Percentiles rank a stretch among this genome's conserved stretches.
These are phyloP conservation scores for Gambusia yucatana DNA, from an alignment of 2,797 vertebrate species.

Conservation along the genomic window DNA sequence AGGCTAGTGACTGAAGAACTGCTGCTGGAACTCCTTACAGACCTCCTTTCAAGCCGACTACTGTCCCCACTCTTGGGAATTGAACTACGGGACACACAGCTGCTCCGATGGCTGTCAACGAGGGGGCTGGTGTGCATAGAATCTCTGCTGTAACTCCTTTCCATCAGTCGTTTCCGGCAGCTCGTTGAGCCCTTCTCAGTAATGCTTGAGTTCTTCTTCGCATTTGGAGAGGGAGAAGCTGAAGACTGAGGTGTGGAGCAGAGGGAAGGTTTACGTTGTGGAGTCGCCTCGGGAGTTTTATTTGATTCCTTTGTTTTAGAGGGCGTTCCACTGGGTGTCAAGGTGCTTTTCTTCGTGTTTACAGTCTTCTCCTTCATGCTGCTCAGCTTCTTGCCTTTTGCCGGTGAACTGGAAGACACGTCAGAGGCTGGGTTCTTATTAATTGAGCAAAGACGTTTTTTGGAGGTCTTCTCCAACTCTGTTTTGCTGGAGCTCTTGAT, in stretches of 20 bases:
- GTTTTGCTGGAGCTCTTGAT: slow-evolving; percentile 80
- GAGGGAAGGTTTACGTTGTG: slow-evolving; percentile 83
- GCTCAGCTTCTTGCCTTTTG: slow-evolving; percentile 85
- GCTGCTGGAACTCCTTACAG: slow-evolving; percentile 87
- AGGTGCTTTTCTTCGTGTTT: slow-evolving; percentile 80
- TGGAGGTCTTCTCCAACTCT: slow-evolving; percentile 84
- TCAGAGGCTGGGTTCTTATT: slow-evolving; percentile 79
- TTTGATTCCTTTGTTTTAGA: slow-evolving; percentile 83
- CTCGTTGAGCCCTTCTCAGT: slow-evolving; percentile 65
- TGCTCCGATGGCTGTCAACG: slow-evolving; percentile 81
- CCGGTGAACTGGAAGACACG: slow-evolving; percentile 80
- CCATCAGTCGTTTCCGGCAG: slow-evolving; percentile 84
- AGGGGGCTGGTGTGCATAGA: slow-evolving; percentile 87
- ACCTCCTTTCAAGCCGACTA: slow-evolving; percentile 76
- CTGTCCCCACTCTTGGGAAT: slow-evolving; percentile 76
- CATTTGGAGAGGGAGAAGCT: slow-evolving; percentile 79
- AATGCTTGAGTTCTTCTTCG: slow-evolving; percentile 74
- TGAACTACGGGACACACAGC: slow-evolving; percentile 72
- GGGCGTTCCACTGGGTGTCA: slow-evolving; percentile 80
- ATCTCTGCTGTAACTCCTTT: slow-evolving; percentile 89
- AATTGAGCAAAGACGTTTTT: slow-evolving; percentile 85
- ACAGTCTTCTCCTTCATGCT: slow-evolving; percentile 85
- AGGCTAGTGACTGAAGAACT: slow-evolving; percentile 94
- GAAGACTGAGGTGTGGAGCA: slow-evolving; percentile 78
- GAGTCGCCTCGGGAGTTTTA: slow-evolving; percentile 45